These are phyloP conservation scores for Nibea coibor DNA, from an alignment of 2,113 vertebrate genomes.

Conservation along the genomic window DNA sequence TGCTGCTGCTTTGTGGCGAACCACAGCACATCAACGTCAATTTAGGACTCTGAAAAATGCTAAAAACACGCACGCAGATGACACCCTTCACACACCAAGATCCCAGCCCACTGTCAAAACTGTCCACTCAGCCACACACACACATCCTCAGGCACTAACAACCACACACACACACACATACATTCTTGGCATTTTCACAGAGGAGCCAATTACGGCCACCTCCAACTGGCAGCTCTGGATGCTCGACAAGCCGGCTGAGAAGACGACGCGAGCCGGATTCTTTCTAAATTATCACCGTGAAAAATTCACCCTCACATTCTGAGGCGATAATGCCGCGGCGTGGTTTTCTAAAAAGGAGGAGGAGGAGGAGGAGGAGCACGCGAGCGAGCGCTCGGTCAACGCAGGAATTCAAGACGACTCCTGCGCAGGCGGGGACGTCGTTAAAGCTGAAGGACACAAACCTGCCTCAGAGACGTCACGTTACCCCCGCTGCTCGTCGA, in stretches of 20 bases:
- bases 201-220: slow-evolving; percentile 58
- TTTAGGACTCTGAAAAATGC: slow-evolving; percentile 29
- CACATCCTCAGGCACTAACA: slow-evolving; percentile 55
- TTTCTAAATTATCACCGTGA: slow-evolving; percentile 53
- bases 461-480: too few relatives aligned
- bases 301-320: slow-evolving; percentile 25
- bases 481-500: too few relatives aligned
- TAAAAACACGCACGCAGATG: slow-evolving; percentile 5
- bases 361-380: not conserved
- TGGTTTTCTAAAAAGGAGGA: slow-evolving; percentile 15
- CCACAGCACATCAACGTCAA: slow-evolving; percentile 7
- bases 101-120: slow-evolving; percentile 40
- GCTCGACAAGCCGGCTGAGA: slow-evolving; percentile 43
- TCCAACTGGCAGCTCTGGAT: slow-evolving; percentile 50
- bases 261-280: slow-evolving; percentile 20
- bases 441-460: slow-evolving; percentile 19
- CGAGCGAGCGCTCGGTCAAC: slow-evolving; percentile 10
- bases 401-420: slow-evolving; percentile 11
- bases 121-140: slow-evolving; percentile 51
- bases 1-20: slow-evolving; percentile 25
- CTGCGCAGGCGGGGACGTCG: slow-evolving; percentile 19
- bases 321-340: slow-evolving; percentile 28
- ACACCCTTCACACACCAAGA: slow-evolving; percentile 11
- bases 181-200: slow-evolving; percentile 69
- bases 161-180: slow-evolving; percentile 57